Evolutionary conservation across 2,113 vertebrate genomes (phyloP).

Genomic region (Callorhinus ursinus): DNA sequence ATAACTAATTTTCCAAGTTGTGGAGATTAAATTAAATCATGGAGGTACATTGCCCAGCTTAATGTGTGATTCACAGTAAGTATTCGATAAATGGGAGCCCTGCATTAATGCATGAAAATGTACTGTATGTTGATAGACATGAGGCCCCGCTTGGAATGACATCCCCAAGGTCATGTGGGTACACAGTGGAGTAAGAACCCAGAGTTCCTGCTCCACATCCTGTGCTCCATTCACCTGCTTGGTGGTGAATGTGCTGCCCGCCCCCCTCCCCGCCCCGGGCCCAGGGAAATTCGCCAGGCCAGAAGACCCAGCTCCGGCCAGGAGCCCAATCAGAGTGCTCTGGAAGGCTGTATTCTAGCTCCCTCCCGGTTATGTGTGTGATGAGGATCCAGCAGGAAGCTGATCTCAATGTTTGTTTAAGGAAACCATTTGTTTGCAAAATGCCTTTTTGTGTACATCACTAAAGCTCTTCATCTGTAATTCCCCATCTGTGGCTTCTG

Average conservation of each 20-base stretch:
- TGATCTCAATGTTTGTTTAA: background rate
- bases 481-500: background rate
- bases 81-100: background rate
- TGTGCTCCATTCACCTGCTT: background rate
- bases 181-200: background rate
- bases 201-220: background rate
- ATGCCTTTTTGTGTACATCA: background rate
- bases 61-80: background rate
- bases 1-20: slow-evolving; percentile 2
- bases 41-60: background rate
- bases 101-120: background rate
- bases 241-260: too few relatives aligned
- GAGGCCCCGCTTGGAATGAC: background rate
- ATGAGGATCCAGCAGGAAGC: background rate
- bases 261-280: too few relatives aligned
- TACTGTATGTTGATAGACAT: background rate
- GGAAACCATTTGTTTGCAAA: slow-evolving; percentile 10
- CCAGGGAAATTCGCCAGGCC: background rate
- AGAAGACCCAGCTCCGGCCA: background rate
- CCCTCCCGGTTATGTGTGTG: background rate
- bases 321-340: background rate
- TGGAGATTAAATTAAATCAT: background rate
- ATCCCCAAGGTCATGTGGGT: background rate
- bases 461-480: background rate
- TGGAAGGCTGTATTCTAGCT: background rate